Evolutionary conservation across 1,140 invertebrate species (phyloP).

Genomic region (Ceratina australensis): DNA sequence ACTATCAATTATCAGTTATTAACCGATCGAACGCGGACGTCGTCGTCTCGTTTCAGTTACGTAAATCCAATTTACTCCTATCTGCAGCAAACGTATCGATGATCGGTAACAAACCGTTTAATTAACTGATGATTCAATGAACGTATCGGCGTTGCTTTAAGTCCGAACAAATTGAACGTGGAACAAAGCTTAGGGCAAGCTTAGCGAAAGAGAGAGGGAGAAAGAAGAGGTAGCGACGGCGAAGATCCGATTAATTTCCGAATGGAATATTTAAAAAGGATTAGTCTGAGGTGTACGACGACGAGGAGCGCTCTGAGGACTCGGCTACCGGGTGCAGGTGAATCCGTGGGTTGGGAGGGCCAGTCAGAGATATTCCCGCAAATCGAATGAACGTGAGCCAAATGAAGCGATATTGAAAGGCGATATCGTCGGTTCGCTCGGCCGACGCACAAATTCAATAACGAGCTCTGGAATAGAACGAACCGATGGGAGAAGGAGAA

Average conservation of each 20-base stretch:
- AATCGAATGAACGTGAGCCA: slow-evolving; percentile 71
- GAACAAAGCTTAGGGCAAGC: slow-evolving; percentile 7
- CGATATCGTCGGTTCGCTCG: slow-evolving; percentile 68
- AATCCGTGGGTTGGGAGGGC: slow-evolving; percentile 1
- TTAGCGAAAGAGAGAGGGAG: too few species aligned
- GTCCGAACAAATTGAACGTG: slow-evolving; percentile 39
- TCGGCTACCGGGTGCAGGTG: not conserved
- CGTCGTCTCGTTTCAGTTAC: slow-evolving; percentile 11
- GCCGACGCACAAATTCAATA: slow-evolving; percentile 70
- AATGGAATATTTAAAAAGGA: slow-evolving; percentile 69
- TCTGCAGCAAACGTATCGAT: slow-evolving; percentile 13
- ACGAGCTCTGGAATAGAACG: slow-evolving; percentile 65
- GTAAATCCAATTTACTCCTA: slow-evolving; percentile 38
- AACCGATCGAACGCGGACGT: slow-evolving; percentile 24
- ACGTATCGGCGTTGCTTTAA: slow-evolving; percentile 39
- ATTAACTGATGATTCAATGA: slow-evolving; percentile 40
- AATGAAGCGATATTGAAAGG: slow-evolving; percentile 73
- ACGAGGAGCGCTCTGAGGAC: slow-evolving; percentile 18
- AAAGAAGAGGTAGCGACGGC: not conserved
- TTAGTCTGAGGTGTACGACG: slow-evolving; percentile 54
- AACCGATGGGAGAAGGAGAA: slow-evolving; percentile 41
- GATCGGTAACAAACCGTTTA: slow-evolving; percentile 46
- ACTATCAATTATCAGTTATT: slow-evolving; percentile 29
- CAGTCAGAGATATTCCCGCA: slow-evolving; percentile 68
- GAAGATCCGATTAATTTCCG: slow-evolving; percentile 66